A percentile compares a stretch with the other conserved stretches of the same genome.
phyloP scores from a whole-genome alignment of 2,113 vertebrate species.

The Patagioenas fasciata region DNA sequence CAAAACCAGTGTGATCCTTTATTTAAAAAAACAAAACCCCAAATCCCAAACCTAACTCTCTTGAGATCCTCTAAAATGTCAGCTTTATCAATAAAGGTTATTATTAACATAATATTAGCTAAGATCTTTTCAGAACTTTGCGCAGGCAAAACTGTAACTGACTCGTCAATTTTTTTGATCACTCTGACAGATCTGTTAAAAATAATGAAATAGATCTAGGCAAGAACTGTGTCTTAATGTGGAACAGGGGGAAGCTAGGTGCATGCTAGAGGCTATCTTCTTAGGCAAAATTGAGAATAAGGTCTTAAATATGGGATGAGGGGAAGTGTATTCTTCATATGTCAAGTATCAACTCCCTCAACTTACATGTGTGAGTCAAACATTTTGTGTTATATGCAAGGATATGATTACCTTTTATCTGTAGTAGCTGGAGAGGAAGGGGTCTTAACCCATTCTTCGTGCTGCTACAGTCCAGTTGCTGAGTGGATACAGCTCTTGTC shows the following conservation, averaged over 20 bases:
- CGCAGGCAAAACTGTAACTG: not conserved
- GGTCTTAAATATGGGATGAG: not conserved
- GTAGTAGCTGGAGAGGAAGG: not conserved
- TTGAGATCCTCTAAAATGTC: not conserved
- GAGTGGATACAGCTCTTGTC: not conserved
- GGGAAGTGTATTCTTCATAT: not conserved
- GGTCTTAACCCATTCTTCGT: not conserved
- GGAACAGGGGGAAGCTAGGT: not conserved
- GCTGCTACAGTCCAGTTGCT: not conserved
- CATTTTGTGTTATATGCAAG: not conserved
- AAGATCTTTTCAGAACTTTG: not conserved
- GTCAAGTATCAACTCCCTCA: not conserved
- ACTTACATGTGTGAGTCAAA: not conserved
- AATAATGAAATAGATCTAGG: not conserved
- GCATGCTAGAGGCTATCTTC: not conserved
- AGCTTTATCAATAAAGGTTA: not conserved
- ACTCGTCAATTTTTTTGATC: not conserved
- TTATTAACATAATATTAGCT: not conserved
- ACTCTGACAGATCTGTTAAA: not conserved
- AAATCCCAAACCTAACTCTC: not conserved
- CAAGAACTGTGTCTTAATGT: not conserved
- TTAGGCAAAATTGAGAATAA: not conserved
- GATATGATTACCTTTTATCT: not conserved
- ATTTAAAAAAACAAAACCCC: not conserved
- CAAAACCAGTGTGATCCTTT: not conserved